Evolutionary conservation across 2,888 invertebrate species (phyloP).

Genomic region (Leucoma salicis): DNA sequence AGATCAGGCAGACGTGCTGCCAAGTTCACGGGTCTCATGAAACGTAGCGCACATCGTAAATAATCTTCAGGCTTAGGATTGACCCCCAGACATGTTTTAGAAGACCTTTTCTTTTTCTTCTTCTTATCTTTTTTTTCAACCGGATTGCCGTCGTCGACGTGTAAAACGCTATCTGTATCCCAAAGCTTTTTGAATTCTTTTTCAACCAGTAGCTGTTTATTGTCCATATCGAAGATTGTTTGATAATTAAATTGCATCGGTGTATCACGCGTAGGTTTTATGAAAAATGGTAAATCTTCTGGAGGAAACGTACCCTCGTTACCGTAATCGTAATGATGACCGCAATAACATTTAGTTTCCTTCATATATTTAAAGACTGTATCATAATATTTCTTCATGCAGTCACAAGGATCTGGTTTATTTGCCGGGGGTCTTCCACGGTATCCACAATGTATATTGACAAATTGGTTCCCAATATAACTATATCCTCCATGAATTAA

Average conservation of each 20-base stretch:
- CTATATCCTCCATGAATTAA: conserved; percentile 66
- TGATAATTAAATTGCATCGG: conserved; percentile 57
- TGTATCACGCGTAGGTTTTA: conserved; percentile 49
- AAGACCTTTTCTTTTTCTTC: conserved; percentile 43
- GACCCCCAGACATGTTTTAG: conserved; percentile 53
- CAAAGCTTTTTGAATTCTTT: conserved; percentile 63
- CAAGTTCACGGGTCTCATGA: conserved; percentile 51
- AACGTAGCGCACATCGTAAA: conserved; percentile 57
- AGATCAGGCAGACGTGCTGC: conserved; percentile 67
- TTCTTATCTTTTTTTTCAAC: conserved; percentile 46
- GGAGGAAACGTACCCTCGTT: conserved; percentile 56
- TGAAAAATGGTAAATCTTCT: conserved; percentile 61
- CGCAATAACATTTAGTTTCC: conserved; percentile 60
- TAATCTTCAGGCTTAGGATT: conserved; percentile 59
- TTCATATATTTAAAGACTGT: conserved; percentile 52
- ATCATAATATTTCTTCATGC: conserved; percentile 57
- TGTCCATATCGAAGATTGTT: conserved; percentile 61
- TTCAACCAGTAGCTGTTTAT: conserved; percentile 48
- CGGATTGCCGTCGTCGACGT: conserved; percentile 39
- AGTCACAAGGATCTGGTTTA: conserved; percentile 55
- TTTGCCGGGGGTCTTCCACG: conserved; percentile 44
- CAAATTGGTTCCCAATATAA: conserved; percentile 35
- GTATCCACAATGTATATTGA: conserved; percentile 62
- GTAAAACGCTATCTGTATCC: conserved; percentile 64
- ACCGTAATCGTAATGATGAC: conserved; percentile 60